These are phyloP conservation scores for Dinocampus coccinellae DNA, from an alignment of 2,888 invertebrate species.

Conservation along the genomic window DNA sequence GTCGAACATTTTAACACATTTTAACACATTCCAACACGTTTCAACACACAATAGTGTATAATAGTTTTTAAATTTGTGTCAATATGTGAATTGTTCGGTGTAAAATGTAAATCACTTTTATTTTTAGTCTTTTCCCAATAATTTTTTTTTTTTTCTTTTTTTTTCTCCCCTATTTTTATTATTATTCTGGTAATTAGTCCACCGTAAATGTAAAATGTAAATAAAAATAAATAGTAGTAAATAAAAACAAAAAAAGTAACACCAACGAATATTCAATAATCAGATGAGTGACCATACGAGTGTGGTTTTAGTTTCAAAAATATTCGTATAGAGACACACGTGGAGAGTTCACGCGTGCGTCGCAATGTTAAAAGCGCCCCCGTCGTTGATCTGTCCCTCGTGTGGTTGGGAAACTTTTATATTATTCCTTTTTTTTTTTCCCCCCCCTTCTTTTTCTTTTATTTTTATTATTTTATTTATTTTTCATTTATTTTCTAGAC, in stretches of 20 bases:
- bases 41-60: background rate
- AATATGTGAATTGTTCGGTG: background rate
- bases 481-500: background rate
- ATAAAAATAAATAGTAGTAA: background rate
- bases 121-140: background rate
- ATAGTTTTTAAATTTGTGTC: background rate
- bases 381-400: slow-evolving; percentile 28
- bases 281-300: background rate
- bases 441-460: no score
- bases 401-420: slow-evolving; percentile 15
- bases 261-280: slow-evolving; percentile 11
- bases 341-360: slow-evolving; percentile 49
- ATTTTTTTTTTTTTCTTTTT: background rate
- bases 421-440: no score
- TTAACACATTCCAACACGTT: background rate
- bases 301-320: slow-evolving; percentile 39
- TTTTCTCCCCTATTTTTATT: no score
- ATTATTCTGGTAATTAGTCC: no score
- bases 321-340: slow-evolving; percentile 46
- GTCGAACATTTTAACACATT: background rate
- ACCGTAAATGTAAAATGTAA: no score
- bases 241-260: background rate
- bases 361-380: slow-evolving; percentile 38
- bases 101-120: slow-evolving; percentile 5
- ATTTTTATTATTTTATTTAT: background rate